Conservation (phyloP, 2,797 vertebrate genomes). For the Gila robusta region DNA sequence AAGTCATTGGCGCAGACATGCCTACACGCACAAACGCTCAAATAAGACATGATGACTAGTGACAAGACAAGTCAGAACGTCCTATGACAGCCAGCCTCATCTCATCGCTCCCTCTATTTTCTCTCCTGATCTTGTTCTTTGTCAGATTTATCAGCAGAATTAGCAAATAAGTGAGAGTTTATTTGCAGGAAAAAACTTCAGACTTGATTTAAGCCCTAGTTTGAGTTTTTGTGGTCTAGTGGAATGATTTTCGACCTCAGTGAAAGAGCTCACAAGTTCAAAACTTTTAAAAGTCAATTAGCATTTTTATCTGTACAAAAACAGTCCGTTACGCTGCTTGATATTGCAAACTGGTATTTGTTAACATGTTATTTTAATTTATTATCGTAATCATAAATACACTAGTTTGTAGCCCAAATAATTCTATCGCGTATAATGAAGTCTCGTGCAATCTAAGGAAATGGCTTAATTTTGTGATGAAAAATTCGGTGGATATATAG, state of each 20-base stretch:
- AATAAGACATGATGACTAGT: constrained; percentile 63
- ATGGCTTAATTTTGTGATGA: neutral
- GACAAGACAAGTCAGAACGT: constrained; percentile 70
- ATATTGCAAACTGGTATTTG: neutral
- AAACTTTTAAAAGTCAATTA: too few species aligned
- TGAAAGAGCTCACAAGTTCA: too few species aligned
- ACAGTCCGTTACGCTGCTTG: neutral
- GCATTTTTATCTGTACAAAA: neutral
- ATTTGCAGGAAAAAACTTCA: neutral
- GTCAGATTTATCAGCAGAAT: constrained; percentile 32
- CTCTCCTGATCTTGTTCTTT: constrained; percentile 27
- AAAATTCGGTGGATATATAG: too few species aligned
- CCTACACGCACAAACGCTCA: constrained; percentile 42
- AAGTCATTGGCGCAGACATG: constrained; percentile 63
- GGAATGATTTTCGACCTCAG: neutral
- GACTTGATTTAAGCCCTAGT: neutral
- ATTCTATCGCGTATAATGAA: neutral
- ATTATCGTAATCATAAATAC: neutral
- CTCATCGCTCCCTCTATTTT: constrained; percentile 52
- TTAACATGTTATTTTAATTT: neutral
- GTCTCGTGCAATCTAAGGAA: neutral
- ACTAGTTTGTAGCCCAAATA: neutral
- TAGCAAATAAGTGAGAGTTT: neutral
- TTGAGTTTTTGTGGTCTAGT: neutral
- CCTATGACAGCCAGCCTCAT: constrained; percentile 62